A percentile compares a stretch with the other conserved stretches of the same genome.
Conservation (phyloP, 2,113 vertebrate species). For the Brevimyrus niger region DNA sequence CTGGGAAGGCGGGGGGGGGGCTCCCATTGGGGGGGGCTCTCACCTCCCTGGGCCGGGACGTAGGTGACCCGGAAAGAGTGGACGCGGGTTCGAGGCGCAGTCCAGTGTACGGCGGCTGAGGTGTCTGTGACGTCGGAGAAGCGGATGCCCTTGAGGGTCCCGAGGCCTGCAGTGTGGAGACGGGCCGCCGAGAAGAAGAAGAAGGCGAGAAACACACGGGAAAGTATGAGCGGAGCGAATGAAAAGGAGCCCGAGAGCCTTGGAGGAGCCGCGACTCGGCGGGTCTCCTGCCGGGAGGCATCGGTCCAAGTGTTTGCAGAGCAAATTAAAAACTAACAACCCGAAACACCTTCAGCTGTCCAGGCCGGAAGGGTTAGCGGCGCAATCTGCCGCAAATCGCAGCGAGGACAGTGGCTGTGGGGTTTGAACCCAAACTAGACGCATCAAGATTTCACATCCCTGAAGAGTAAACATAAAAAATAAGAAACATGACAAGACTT, state of each 20-base stretch:
- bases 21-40: conserved; percentile 19
- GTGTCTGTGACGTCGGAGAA: conserved; percentile 91
- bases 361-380: background rate
- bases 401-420: background rate
- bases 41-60: conserved; percentile 77
- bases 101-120: conserved; percentile 79
- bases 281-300: background rate
- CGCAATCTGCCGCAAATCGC: background rate
- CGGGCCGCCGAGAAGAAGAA: conserved; percentile 16
- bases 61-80: conserved; percentile 78
- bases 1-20: no score
- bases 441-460: background rate
- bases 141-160: conserved; percentile 73
- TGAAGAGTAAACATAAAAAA: background rate
- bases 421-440: background rate
- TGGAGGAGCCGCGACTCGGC: background rate
- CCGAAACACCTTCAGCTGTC: background rate
- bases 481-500: background rate
- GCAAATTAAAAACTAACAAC: conserved; percentile 5
- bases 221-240: background rate
- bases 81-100: conserved; percentile 61
- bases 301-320: background rate
- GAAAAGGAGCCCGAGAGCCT: background rate
- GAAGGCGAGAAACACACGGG: conserved; percentile 7
- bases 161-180: conserved; percentile 61